Base-by-base conservation (phyloP, 2,888 invertebrate species). In the Agrypnus murinus region DNA sequence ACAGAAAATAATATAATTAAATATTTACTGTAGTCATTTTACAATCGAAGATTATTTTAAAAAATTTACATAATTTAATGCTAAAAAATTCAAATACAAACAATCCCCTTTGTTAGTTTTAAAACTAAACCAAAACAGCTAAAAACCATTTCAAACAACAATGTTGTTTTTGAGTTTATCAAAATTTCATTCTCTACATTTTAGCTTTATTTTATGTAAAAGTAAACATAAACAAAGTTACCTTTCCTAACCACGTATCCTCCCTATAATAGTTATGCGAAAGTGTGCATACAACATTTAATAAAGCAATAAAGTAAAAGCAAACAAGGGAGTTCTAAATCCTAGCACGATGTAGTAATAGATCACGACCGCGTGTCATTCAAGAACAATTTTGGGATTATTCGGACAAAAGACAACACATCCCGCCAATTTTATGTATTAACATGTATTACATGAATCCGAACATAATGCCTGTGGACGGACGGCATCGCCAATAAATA, bases 401-500 rank as follows among this genome's bases (percentile, higher is more conserved):
- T 45, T 46, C 40, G 14, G 10, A 12, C 12, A n/a, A 32, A 63
- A 63, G 62, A 63, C 62, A 63, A 48, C 34, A 19, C 36, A 12
- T 2, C 45, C 31, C 9, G 5, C 25, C 25, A 25, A 58, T 58
- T 46, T 19, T 31, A n/a, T 43, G 19, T 25, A 38, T 64, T 55
- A n/a, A 60, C 65, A 71, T 75, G 77, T 75, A 73, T 60, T 75
- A 77, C 77, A 78, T 77, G 72, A 25, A 5, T 25, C 72, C 65
- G 74, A 75, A 74, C 73, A 75, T 72, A 25, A 25, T 75, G 73
- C 45, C 66, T 71, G 58, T 69, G 74, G 72, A 25, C 5, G 25
- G 25, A 25, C 25, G 69, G 73, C 55, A 69, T 71, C 48, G 43
- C 73, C 73, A 76, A 77, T 79, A 78, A 79, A 78, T 78, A 77